Percentiles rank a stretch among this genome's conserved stretches.
Conservation (phyloP, 1,140 invertebrate species). For the Drosophila sproati region DNA sequence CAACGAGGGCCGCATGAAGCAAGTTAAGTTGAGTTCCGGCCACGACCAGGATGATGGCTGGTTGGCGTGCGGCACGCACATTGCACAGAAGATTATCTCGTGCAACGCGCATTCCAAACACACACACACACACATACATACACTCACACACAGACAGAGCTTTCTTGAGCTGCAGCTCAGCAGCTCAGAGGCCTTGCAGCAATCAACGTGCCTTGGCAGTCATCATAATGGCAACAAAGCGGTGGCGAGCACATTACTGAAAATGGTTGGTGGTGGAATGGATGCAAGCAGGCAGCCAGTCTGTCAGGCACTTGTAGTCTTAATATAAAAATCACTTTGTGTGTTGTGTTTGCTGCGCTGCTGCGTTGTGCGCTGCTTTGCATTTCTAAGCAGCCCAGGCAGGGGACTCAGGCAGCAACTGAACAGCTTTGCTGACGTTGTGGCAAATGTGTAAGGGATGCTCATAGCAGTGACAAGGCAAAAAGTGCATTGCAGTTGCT, state of each 20-base stretch:
- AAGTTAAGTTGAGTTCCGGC: constrained; percentile 47
- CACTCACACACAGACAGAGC: constrained; percentile 11
- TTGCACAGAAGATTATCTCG: constrained; percentile 75
- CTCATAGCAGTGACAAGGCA: constrained; percentile 15
- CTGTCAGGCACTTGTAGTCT: constrained; percentile 74
- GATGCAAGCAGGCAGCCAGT: constrained; percentile 2
- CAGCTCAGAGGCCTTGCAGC: constrained; percentile 59
- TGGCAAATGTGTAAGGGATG: constrained; percentile 48
- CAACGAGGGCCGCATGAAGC: constrained; percentile 6
- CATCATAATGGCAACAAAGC: constrained; percentile 81
- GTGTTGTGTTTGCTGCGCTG: constrained; percentile 75
- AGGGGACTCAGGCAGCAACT: not conserved
- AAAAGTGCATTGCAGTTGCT: constrained; percentile 46
- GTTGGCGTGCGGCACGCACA: constrained; percentile 77
- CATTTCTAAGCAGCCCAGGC: constrained; percentile 71
- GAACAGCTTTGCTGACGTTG: constrained; percentile 71
- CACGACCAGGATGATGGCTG: constrained; percentile 37
- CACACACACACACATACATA: constrained; percentile 27
- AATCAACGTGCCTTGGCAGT: constrained; percentile 75
- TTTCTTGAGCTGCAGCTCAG: constrained; percentile 23
- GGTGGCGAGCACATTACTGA: constrained; percentile 38
- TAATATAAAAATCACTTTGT: constrained; percentile 84
- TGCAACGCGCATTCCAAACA: constrained; percentile 74
- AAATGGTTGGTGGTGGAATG: not conserved
- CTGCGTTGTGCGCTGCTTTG: constrained; percentile 65